phyloP scores from a whole-genome alignment of 1,140 invertebrate genomes.

The Platorchestia sp. region DNA sequence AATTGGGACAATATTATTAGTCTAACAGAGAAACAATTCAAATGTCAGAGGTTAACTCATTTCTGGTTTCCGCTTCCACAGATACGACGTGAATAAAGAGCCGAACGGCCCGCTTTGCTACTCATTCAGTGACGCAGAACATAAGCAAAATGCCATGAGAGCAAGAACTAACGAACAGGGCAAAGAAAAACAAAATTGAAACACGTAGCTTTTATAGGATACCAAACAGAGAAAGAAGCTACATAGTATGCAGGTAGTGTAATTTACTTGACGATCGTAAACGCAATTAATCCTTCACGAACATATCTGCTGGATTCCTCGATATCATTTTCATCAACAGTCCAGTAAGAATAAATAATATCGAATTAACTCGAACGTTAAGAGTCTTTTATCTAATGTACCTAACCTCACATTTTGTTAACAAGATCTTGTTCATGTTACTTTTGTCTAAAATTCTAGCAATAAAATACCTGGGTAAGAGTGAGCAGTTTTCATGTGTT shows the following conservation, averaged over 20 bases:
- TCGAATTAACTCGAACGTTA: background rate
- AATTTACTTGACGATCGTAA: background rate
- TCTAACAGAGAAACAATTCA: no score
- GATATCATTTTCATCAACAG: background rate
- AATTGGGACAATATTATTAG: no score
- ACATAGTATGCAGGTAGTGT: background rate
- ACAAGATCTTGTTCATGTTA: background rate
- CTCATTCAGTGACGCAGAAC: background rate
- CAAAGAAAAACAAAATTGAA: background rate
- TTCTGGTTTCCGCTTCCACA: no score
- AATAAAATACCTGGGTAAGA: background rate
- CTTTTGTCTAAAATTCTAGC: background rate
- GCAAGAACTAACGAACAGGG: background rate
- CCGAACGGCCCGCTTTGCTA: background rate
- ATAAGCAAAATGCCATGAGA: background rate
- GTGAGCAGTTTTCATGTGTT: slow-evolving; percentile 37
- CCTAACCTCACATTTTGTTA: background rate
- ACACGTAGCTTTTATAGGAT: background rate
- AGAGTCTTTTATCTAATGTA: background rate
- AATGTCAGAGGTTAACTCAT: no score
- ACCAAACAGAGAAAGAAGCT: background rate
- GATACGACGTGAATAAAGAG: no score
- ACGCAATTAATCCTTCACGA: background rate
- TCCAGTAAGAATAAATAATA: background rate
- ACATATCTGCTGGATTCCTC: background rate